Evolutionary conservation across 2,797 vertebrate genomes (phyloP).

Genomic region (Tiaroga cobitis): DNA sequence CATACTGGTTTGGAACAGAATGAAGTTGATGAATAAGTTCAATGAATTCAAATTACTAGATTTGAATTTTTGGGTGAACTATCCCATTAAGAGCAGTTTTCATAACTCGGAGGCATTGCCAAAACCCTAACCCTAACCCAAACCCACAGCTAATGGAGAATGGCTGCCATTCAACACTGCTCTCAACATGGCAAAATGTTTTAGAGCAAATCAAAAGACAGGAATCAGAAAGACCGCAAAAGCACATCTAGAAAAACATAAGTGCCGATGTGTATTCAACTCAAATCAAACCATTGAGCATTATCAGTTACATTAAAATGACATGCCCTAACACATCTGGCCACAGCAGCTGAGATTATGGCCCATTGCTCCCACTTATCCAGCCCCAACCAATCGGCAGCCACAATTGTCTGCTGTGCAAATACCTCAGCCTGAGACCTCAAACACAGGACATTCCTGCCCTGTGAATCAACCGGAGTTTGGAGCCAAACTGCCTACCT

Average conservation of each 20-base stretch:
- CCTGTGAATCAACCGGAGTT: slow-evolving; percentile 48
- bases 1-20: not conserved
- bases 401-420: slow-evolving; percentile 15
- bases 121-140: no score
- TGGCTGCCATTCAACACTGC: slow-evolving; percentile 16
- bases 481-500: slow-evolving; percentile 48
- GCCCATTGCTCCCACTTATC: slow-evolving; percentile 23
- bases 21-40: not conserved
- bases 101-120: slow-evolving; percentile 7
- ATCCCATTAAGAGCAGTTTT: not conserved
- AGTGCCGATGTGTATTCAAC: not conserved
- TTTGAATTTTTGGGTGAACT: not conserved
- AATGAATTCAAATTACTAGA: not conserved
- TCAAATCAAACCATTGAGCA: not conserved
- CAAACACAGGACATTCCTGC: slow-evolving; percentile 53
- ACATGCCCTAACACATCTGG: slow-evolving; percentile 10
- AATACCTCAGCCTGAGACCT: slow-evolving; percentile 36
- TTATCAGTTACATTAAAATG: slow-evolving; percentile 25
- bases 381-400: slow-evolving; percentile 30
- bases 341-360: slow-evolving; percentile 14
- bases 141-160: slow-evolving; percentile 19
- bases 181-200: not conserved
- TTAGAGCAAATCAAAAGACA: slow-evolving; percentile 3
- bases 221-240: not conserved
- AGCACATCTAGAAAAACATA: not conserved